phyloP scores from a whole-genome alignment of 2,888 invertebrate species.

The Cylindroiulus punctatus region DNA sequence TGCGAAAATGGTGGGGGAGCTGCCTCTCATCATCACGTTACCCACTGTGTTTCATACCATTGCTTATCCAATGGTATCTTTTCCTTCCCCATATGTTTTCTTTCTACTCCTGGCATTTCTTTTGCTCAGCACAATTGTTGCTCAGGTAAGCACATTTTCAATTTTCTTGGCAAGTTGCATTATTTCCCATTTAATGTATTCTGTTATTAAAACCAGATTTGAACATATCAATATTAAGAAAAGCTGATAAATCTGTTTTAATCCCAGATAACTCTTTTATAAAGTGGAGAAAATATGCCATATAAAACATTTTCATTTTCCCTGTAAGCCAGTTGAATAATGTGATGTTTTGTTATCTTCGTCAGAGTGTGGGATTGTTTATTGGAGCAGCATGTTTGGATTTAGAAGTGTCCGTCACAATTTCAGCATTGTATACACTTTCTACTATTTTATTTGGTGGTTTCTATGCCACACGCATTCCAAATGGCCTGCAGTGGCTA shows the following conservation, averaged over 20 bases:
- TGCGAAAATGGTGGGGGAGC: slow-evolving; percentile 83
- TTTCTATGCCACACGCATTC: slow-evolving; percentile 78
- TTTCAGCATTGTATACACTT: slow-evolving; percentile 79
- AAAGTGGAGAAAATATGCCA: neutral
- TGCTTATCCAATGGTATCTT: slow-evolving; percentile 80
- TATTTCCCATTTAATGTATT: neutral
- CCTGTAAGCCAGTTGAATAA: neutral
- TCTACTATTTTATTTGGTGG: slow-evolving; percentile 81
- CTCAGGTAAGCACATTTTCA: slow-evolving; percentile 70
- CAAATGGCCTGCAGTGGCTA: slow-evolving; percentile 78
- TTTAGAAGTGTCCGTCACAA: slow-evolving; percentile 80
- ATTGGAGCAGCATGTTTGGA: slow-evolving; percentile 82
- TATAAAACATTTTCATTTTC: neutral
- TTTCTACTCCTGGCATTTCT: slow-evolving; percentile 76
- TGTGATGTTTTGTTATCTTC: slow-evolving; percentile 20
- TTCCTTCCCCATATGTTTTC: slow-evolving; percentile 74
- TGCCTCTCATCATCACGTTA: slow-evolving; percentile 78
- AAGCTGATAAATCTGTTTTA: slow-evolving; percentile 1
- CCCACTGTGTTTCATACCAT: slow-evolving; percentile 81
- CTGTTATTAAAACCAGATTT: slow-evolving; percentile 26
- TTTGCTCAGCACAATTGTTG: slow-evolving; percentile 77
- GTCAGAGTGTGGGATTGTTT: slow-evolving; percentile 78
- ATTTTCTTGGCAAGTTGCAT: neutral
- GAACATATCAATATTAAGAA: neutral
- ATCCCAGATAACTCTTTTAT: neutral